Base-by-base conservation (phyloP, 2,888 invertebrate genomes). In the Pharmacophagus antenor region DNA sequence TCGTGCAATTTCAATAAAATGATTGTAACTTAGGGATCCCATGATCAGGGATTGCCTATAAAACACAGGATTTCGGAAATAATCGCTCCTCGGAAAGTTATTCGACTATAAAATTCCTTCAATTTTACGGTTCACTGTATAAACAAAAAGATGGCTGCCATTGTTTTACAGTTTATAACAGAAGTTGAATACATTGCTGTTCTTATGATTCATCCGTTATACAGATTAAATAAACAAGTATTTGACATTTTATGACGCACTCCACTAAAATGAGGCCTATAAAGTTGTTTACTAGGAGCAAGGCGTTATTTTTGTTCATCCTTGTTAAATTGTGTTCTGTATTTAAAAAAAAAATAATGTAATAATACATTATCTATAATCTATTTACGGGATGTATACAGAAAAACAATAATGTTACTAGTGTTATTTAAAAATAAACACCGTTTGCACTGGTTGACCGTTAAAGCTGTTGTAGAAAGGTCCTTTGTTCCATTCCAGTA, bases 51-150 rank as follows among this genome's bases (percentile, higher is more conserved):
- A 49, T 56, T 56, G 49, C 20, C 47, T 15, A 49, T 56, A 56
- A 49, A 56, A 56, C 49, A 49, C 49, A 20, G 49, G 49, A 56
- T 42, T 56, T 56, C 49, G 48, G 25, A 49, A 56, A 56, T 56
- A 56, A 56, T 49, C 49, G 56, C 23, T 48, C 41, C 56, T 49
- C 56, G 49, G 49, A 21, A 49, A 56, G 48, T 56, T 56, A 56
- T 56, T 56, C 42, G 56, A 42, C 56, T 56, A 56, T 56, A 56
- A 56, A 56, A 49, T 49, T 49, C 56, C 49, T 49, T 49, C 56
- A 56, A 49, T 56, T 56, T 56, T 49, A 56, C 42, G 56, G 56
- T 49, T 56, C 41, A 49, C 41, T 56, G 56, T 49, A 49, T 56
- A 56, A 17, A 21, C 41, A 41, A 42, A 56, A 56, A 56, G 41